phyloP scores from a whole-genome alignment of 2,888 invertebrate genomes.

The Acrobasis consociella region DNA sequence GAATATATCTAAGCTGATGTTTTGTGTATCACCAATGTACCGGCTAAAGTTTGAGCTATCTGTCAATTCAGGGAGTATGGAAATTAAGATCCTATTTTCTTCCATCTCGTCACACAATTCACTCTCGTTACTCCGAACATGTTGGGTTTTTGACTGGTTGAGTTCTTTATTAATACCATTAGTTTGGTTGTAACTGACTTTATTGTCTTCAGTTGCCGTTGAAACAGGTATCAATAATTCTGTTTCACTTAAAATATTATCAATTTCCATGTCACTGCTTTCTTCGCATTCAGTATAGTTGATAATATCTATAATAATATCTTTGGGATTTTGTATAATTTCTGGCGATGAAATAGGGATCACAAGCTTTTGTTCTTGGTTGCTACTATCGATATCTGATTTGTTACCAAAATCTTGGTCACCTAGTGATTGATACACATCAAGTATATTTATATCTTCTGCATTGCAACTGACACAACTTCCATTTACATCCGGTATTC shows the following conservation, averaged over 20 bases:
- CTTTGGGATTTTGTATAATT: background rate
- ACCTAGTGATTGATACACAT: background rate
- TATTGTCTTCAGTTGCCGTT: background rate
- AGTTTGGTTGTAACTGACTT: background rate
- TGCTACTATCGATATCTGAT: background rate
- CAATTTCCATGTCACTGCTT: conserved; percentile 1
- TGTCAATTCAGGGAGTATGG: background rate
- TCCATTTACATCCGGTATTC: background rate
- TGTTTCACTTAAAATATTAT: conserved; percentile 3
- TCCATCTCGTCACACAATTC: background rate
- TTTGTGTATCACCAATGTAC: conserved; percentile 9
- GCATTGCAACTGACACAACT: background rate
- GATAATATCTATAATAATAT: background rate
- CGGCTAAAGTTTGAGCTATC: conserved; percentile 11
- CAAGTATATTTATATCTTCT: conserved; percentile 1
- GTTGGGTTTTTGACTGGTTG: background rate
- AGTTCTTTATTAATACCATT: background rate
- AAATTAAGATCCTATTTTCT: background rate
- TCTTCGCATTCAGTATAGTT: background rate
- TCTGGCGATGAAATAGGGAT: background rate
- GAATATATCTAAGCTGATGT: conserved; percentile 9
- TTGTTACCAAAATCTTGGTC: background rate
- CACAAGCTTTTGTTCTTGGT: background rate
- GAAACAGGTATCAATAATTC: conserved; percentile 7
- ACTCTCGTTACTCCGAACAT: background rate